phyloP scores from a whole-genome alignment of 2,113 vertebrate species.

The Megalops atlanticus region DNA sequence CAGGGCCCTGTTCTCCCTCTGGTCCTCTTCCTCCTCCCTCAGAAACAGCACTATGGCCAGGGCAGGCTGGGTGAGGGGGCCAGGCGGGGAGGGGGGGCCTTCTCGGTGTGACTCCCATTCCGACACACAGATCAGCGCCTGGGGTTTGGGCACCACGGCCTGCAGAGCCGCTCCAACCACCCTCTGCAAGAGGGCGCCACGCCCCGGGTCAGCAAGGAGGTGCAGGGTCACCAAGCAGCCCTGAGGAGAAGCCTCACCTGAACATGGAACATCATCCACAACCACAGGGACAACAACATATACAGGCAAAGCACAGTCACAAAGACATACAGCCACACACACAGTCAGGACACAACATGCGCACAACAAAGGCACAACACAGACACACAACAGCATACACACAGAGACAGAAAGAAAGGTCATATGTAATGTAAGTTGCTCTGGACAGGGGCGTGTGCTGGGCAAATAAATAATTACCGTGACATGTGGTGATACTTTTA shows the following conservation, averaged over 20 bases:
- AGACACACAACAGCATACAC: too few relatives aligned
- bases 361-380: too few relatives aligned
- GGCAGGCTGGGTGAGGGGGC: constrained; percentile 1
- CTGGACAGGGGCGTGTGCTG: too few relatives aligned
- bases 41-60: constrained; percentile 20
- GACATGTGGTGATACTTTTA: too few relatives aligned
- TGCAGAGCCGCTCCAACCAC: not conserved
- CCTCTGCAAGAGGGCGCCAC: not conserved
- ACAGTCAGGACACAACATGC: too few relatives aligned
- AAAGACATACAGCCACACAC: not conserved
- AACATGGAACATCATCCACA: not conserved
- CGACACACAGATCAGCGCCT: constrained; percentile 13
- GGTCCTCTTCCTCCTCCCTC: constrained; percentile 5
- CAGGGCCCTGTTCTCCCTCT: not conserved
- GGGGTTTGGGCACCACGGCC: not conserved
- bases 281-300: too few relatives aligned
- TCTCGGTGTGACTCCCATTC: not conserved
- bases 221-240: constrained; percentile 1
- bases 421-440: too few relatives aligned
- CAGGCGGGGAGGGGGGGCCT: not conserved
- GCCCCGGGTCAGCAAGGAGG: constrained; percentile 18
- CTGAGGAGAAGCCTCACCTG: not conserved
- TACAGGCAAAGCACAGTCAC: too few relatives aligned
- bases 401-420: too few relatives aligned
- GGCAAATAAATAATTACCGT: too few relatives aligned